Percentiles rank a stretch among this genome's conserved stretches.
phyloP scores from a whole-genome alignment of 2,888 invertebrate genomes.

The Chesias legatella region DNA sequence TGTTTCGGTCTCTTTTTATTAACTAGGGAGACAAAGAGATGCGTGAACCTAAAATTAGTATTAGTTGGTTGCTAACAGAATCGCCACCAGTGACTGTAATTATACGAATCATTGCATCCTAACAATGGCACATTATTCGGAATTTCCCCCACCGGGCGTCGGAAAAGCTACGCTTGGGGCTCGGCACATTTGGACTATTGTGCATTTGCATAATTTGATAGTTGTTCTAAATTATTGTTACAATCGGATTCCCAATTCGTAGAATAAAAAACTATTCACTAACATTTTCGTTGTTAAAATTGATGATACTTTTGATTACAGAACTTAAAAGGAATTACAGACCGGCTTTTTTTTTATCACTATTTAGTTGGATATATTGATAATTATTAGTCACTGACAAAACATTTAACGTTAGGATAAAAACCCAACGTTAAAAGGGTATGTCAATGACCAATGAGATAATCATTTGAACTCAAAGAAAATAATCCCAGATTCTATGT shows the following conservation, averaged over 20 bases:
- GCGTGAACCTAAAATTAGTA: too few species aligned
- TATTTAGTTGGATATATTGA: too few species aligned
- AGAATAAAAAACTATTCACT: not conserved
- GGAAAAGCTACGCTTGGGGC: constrained; percentile 28
- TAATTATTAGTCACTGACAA: too few species aligned
- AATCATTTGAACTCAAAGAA: not conserved
- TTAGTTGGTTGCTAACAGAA: too few species aligned
- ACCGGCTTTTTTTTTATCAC: too few species aligned
- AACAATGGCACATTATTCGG: constrained; percentile 45
- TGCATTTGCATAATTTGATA: constrained; percentile 14
- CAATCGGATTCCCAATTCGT: constrained; percentile 7
- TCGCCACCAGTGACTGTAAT: constrained; percentile 36
- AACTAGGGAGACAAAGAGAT: too few species aligned
- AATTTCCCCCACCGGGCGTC: constrained; percentile 31
- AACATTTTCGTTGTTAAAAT: not conserved
- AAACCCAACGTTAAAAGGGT: too few species aligned
- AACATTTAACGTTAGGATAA: too few species aligned
- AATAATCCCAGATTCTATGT: constrained; percentile 12
- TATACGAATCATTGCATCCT: constrained; percentile 57
- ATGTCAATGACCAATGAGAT: not conserved
- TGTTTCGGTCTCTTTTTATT: too few species aligned
- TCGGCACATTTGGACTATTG: constrained; percentile 22
- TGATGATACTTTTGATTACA: constrained; percentile 3
- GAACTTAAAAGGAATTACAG: too few species aligned
- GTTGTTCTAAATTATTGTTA: constrained; percentile 19